Base-by-base conservation (phyloP, 2,113 vertebrate species). In the Cheirogaleus medius region DNA sequence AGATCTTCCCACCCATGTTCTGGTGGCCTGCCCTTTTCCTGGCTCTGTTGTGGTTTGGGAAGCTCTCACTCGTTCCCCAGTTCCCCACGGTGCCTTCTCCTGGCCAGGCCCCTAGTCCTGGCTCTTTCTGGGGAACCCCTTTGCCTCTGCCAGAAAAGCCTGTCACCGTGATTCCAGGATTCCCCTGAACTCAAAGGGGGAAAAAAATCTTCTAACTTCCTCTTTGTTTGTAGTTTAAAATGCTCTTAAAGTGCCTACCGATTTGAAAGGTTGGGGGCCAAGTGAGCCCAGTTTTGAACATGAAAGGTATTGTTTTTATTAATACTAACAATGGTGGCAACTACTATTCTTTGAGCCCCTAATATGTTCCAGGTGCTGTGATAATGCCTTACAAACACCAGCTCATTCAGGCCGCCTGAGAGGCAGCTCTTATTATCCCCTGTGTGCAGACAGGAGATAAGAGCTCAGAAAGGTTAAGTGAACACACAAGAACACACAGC, bases 161-260 rank as follows among this genome's bases (percentile, higher is more conserved):
- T 68, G 39, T 88, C 64, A 7, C 27, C 10, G 52, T 29, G 58
- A 88, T 60, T 58, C 49, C 29, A 8, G 58, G 39, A 32, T 11
- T 3, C 34, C 6, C 13, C 17, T 52, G 66, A n/a, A 87, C 23
- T 60, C 3, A 5, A 8, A 23, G 27, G 60, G 39, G 54, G 5
- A n/a, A 39, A 27, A 11, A 73, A 69, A 76, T 91, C 80, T 84
- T 88, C 47, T 42, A 58, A 17, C 34, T 86, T 83, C 29, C 34
- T 74, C 69, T 85, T 80, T 87, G 23, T 85, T 80, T 87, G 23
- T 44, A 80, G 64, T 76, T 94, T 56, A 71, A 94, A 87, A 87
- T 56, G 18, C 25, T 81, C 11, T 29, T 56, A 17, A 63, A 74
- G 66, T 87, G 49, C 47, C 25, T 66, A 44, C 39, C 15, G 37